Evolutionary conservation across 2,888 invertebrate genomes (phyloP), one percentile per base, ranked within the genome.

Genomic region (Melanophora roralis): DNA sequence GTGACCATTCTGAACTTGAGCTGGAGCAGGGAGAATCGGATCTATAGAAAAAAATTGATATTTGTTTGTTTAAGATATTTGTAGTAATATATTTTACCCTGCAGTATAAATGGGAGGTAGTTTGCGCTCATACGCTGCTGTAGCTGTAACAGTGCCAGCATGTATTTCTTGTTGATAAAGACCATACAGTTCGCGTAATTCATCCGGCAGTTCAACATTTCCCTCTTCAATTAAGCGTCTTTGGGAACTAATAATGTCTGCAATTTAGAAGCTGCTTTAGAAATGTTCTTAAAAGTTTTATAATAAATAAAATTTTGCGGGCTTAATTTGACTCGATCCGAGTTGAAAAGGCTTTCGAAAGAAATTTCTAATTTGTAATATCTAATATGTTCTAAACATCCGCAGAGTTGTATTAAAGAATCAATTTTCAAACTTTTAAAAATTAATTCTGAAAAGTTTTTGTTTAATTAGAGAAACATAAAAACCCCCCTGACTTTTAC

Each of bases 81-180:
- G 11, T 62, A 60, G n/a, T 14, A 21, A 16, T 2, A 16, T 8
- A 7, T 34, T 34, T 83, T 87, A 90, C 90, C 90, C 89, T 43
- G 89, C 88, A 40, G 89, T 87, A 79, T 89, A 89, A 59, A 90
- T 90, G 78, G 90, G 89, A 23, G 90, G 90, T 65, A 90, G 78
- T 82, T 90, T 90, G 67, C 87, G 86, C 36, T 90, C 90, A 67
- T 89, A 89, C 64, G 86, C 77, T 1, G 87, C 86, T 45, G 87
- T 85, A 2, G 89, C 87, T 11, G 89, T 87, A 0, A 89, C 88
- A 0, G 95, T 94, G 5, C 95, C 93, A 0, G 95, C 95, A 87
- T 96, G 96, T 78, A 96, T 95, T 91, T 96, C 96, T 86, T 95
- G 95, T 86, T 96, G 96, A 85, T 96, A 96, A 82, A 96, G 90